A percentile compares a stretch with the other conserved stretches of the same genome.
Conservation (phyloP, 2,888 invertebrate species). For the Aphodius granarius region DNA sequence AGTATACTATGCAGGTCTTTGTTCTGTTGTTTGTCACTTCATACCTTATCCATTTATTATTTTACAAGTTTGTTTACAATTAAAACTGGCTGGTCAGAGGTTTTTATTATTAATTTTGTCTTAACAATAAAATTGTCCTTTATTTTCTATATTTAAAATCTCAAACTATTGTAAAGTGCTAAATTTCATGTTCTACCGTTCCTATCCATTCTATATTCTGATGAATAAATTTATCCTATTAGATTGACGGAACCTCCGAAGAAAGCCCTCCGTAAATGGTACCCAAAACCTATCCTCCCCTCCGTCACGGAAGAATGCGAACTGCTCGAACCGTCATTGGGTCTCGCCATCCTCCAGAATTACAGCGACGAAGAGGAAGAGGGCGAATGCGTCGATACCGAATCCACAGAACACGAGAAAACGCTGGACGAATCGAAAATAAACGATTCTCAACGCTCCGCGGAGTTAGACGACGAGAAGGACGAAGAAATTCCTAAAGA, state of each 20-base stretch:
- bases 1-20: too few species aligned
- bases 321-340: constrained; percentile 46
- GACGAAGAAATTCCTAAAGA: constrained; percentile 13
- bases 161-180: too few species aligned
- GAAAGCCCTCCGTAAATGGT: constrained; percentile 41
- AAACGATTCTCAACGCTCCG: not conserved
- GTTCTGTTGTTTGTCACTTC: too few species aligned
- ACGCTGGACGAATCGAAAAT: constrained; percentile 18
- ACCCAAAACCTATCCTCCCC: constrained; percentile 40
- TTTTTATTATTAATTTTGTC: too few species aligned
- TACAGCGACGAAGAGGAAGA: constrained; percentile 48
- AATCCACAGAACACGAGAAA: constrained; percentile 18
- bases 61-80: too few species aligned
- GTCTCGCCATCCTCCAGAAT: constrained; percentile 47
- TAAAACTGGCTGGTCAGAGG: too few species aligned
- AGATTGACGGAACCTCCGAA: constrained; percentile 19
- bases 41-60: too few species aligned
- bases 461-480: constrained; percentile 17
- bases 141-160: too few species aligned
- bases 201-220: too few species aligned
- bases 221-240: not conserved
- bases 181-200: too few species aligned
- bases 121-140: too few species aligned
- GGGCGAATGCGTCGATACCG: constrained; percentile 26
- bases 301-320: constrained; percentile 41